phyloP scores from a whole-genome alignment of 1,140 invertebrate genomes.

The Drosophila serrata region DNA sequence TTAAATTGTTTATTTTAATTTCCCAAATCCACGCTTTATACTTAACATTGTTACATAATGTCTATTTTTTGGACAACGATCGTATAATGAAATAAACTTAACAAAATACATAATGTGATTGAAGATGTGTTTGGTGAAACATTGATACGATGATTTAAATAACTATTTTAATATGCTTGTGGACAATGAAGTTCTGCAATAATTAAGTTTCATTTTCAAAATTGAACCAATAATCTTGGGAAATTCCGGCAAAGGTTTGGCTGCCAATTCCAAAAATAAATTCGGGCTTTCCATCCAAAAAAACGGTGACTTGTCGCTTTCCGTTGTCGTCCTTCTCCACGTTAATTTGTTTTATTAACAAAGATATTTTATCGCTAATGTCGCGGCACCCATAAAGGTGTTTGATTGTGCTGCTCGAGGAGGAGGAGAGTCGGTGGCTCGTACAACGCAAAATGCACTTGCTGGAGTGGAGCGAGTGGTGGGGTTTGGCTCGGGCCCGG shows the following conservation, averaged over 20 bases:
- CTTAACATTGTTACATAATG: conserved; percentile 65
- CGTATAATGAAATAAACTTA: conserved; percentile 50
- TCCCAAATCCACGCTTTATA: conserved; percentile 30
- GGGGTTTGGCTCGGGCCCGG: conserved; percentile 19
- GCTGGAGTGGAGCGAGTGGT: conserved; percentile 16
- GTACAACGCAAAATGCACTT: conserved; percentile 75
- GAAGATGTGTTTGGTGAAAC: not conserved
- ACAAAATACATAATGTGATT: conserved; percentile 2
- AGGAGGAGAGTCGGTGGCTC: conserved; percentile 12
- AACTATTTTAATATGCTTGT: not conserved
- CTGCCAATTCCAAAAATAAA: conserved; percentile 47
- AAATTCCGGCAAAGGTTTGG: conserved; percentile 1
- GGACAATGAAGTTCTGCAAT: too few relatives aligned
- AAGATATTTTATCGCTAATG: conserved; percentile 76
- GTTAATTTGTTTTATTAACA: conserved; percentile 81
- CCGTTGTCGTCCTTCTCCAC: conserved; percentile 21
- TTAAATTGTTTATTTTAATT: conserved; percentile 58
- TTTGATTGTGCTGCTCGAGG: conserved; percentile 31
- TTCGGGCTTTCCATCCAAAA: conserved; percentile 29
- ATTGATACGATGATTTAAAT: not conserved
- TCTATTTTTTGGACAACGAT: conserved; percentile 49
- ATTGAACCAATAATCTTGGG: not conserved
- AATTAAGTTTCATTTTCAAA: not conserved
- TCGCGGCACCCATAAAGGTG: conserved; percentile 70
- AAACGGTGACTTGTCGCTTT: conserved; percentile 24